These are phyloP conservation scores for Carapus acus DNA, from an alignment of 2,797 vertebrate genomes.

Conservation along the genomic window DNA sequence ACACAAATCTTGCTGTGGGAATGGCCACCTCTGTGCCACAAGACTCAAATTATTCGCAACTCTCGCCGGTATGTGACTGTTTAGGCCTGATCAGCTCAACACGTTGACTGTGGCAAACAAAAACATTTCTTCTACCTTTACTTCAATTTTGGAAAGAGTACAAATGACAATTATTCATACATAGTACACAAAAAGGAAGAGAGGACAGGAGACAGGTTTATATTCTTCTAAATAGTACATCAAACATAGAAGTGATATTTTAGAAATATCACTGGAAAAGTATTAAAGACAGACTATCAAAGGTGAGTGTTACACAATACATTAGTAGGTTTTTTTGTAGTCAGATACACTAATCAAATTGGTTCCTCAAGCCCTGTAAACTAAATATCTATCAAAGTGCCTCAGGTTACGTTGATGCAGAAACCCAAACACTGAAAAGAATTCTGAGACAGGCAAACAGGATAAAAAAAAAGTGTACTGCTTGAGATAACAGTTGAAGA, in stretches of 20 bases:
- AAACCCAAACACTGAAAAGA: constrained; percentile 25
- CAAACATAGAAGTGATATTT: constrained; percentile 4
- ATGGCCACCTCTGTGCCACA: too few relatives aligned
- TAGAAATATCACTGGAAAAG: constrained; percentile 31
- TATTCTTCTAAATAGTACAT: constrained; percentile 25
- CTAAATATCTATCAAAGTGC: constrained; percentile 60
- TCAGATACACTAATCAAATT: constrained; percentile 49
- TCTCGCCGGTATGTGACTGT: constrained; percentile 13
- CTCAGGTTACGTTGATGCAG: constrained; percentile 36
- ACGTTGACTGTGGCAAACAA: constrained; percentile 38
- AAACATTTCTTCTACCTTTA: constrained; percentile 30
- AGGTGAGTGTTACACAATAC: constrained; percentile 48
- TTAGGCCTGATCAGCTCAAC: background rate
- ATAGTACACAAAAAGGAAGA: constrained; percentile 24
- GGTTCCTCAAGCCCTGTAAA: constrained; percentile 55
- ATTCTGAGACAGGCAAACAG: constrained; percentile 14
- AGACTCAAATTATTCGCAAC: constrained; percentile 4
- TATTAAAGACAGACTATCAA: constrained; percentile 30
- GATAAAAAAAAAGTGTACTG: constrained; percentile 20
- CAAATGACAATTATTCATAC: constrained; percentile 12
- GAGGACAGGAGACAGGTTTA: constrained; percentile 30
- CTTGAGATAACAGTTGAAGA: constrained; percentile 19
- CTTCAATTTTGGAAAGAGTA: constrained; percentile 28
- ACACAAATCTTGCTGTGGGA: constrained; percentile 17
- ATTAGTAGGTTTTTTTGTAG: constrained; percentile 45